Percentiles rank a stretch among this genome's conserved stretches.
Conservation (phyloP, 2,888 invertebrate genomes). For the Podabrus alpinus region DNA sequence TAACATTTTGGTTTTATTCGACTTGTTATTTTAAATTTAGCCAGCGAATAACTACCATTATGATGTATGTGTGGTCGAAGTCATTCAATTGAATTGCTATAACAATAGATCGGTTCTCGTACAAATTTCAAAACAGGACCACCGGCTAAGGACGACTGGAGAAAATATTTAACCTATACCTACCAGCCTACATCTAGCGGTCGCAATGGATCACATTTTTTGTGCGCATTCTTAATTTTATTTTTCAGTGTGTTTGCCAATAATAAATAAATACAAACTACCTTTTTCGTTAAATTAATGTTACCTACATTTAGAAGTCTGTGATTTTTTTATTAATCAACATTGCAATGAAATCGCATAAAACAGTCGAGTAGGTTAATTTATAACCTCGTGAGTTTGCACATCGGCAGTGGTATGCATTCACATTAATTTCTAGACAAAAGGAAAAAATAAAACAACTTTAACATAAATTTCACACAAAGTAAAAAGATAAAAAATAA, state of each 20-base stretch:
- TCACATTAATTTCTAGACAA: background rate
- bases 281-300: background rate
- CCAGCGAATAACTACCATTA: conserved; percentile 14
- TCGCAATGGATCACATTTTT: background rate
- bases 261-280: background rate
- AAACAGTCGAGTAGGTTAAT: background rate
- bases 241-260: background rate
- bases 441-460: background rate
- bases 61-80: conserved; percentile 41
- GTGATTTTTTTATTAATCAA: background rate
- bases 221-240: background rate
- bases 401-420: background rate
- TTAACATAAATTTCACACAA: background rate
- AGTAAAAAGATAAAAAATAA: background rate
- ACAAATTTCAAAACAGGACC: conserved; percentile 50
- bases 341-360: background rate
- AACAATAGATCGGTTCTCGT: conserved; percentile 48
- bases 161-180: conserved; percentile 42
- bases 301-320: background rate
- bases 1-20: conserved; percentile 32
- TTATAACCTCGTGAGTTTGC: background rate
- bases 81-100: conserved; percentile 46
- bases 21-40: conserved; percentile 6
- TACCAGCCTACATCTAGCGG: background rate
- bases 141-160: conserved; percentile 50